These are phyloP conservation scores for Drosophila merina DNA, from an alignment of 2,888 invertebrate genomes.

Conservation along the genomic window DNA sequence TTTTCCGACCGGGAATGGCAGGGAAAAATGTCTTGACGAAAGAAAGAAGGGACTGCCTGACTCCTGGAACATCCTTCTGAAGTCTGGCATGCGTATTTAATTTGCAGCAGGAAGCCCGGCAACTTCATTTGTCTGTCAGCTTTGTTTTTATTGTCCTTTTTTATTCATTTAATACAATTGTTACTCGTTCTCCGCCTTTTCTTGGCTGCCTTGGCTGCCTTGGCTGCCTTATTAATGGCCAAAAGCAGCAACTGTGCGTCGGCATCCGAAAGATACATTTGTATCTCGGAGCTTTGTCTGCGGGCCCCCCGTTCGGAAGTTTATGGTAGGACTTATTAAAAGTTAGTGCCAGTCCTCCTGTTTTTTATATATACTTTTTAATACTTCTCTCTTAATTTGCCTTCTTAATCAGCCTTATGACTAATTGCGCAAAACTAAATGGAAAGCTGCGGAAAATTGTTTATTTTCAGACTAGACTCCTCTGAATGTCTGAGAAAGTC, in stretches of 20 bases:
- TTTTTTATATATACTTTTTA: slow-evolving; percentile 29
- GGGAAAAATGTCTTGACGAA: slow-evolving; percentile 45
- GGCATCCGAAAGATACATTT: slow-evolving; percentile 60
- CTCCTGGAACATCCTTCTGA: slow-evolving; percentile 17
- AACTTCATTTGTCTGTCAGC: slow-evolving; percentile 55
- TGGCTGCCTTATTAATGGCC: slow-evolving; percentile 73
- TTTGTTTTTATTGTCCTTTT: slow-evolving; percentile 51
- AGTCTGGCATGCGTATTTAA: slow-evolving; percentile 59
- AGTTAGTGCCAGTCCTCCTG: slow-evolving; percentile 50
- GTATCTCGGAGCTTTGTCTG: slow-evolving; percentile 65
- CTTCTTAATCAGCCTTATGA: slow-evolving; percentile 68
- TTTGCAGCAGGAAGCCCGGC: slow-evolving; percentile 52
- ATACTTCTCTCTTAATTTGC: slow-evolving; percentile 56
- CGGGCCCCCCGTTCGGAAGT: slow-evolving; percentile 35
- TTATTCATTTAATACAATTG: slow-evolving; percentile 76
- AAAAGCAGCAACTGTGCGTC: slow-evolving; percentile 51
- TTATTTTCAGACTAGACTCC: not conserved
- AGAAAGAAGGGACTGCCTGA: slow-evolving; percentile 36
- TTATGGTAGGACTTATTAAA: slow-evolving; percentile 75
- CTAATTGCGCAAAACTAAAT: slow-evolving; percentile 53
- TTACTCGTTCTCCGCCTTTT: slow-evolving; percentile 44
- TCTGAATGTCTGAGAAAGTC: not conserved
- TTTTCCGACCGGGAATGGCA: slow-evolving; percentile 30
- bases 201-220: slow-evolving; percentile 49
- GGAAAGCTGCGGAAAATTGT: slow-evolving; percentile 29